These are phyloP conservation scores for Scolopax bukidnonensis DNA, from an alignment of 2,797 vertebrate genomes.

Conservation along the genomic window DNA sequence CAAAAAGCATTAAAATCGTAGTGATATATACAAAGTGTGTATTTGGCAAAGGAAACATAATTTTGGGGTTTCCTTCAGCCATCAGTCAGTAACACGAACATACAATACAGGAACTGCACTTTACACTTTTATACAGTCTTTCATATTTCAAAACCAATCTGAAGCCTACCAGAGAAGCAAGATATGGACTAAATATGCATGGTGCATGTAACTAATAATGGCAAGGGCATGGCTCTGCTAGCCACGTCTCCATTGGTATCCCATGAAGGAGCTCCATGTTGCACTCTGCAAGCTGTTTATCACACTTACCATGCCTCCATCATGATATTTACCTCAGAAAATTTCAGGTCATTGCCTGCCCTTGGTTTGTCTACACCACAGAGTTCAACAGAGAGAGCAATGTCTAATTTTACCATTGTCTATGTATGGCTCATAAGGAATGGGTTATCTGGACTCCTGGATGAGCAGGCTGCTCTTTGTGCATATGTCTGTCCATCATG, in stretches of 20 bases:
- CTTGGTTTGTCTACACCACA: not conserved
- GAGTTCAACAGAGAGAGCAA: not conserved
- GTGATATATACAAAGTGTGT: not conserved
- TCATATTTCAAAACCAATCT: not conserved
- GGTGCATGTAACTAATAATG: not conserved
- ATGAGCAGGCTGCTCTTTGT: not conserved
- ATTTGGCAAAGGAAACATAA: not conserved
- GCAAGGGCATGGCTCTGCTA: not conserved
- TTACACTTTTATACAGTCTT: not conserved
- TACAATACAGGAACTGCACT: not conserved
- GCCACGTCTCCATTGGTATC: not conserved
- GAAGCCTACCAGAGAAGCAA: not conserved
- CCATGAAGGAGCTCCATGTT: not conserved
- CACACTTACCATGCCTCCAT: not conserved
- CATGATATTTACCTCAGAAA: not conserved
- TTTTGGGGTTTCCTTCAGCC: not conserved
- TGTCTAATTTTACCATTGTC: fast-evolving
- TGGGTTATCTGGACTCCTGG: not conserved
- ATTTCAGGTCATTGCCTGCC: not conserved
- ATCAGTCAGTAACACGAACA: not conserved
- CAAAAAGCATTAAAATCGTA: not conserved
- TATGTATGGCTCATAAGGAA: not conserved
- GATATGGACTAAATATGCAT: not conserved
- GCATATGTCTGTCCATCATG: not conserved
- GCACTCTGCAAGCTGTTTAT: not conserved